A percentile compares a stretch with the other conserved stretches of the same genome.
phyloP scores from a whole-genome alignment of 2,113 vertebrate species.

The Pachyramphus minor region DNA sequence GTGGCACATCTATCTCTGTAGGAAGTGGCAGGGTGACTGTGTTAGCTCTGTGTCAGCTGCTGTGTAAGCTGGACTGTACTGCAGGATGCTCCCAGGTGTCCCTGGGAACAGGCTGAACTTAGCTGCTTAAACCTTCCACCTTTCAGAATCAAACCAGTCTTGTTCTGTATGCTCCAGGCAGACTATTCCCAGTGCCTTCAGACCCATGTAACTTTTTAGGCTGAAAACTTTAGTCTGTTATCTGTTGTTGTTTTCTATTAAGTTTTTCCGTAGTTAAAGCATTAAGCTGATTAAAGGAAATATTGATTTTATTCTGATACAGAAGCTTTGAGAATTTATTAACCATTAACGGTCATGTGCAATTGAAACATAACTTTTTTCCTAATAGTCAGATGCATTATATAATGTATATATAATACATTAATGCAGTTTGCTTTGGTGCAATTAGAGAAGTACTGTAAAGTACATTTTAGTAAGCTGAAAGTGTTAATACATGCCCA shows the following conservation, averaged over 20 bases:
- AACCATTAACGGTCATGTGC: not conserved
- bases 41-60: not conserved
- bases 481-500: not conserved
- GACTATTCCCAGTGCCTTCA: not conserved
- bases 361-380: not conserved
- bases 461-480: not conserved
- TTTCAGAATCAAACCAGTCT: not conserved
- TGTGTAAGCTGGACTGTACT: not conserved
- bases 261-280: not conserved
- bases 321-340: not conserved
- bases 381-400: not conserved
- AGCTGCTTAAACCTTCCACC: not conserved
- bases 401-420: too few relatives aligned
- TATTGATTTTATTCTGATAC: not conserved
- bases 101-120: not conserved
- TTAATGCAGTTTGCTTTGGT: not conserved
- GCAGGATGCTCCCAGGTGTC: not conserved
- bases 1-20: not conserved
- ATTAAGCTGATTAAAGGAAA: slow-evolving; percentile 17
- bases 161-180: not conserved
- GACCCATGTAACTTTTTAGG: not conserved
- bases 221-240: not conserved
- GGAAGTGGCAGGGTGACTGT: not conserved
- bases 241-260: not conserved
- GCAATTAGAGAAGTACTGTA: not conserved